Evolutionary conservation across 2,888 invertebrate species (phyloP).

Genomic region (Rhingia campestris): DNA sequence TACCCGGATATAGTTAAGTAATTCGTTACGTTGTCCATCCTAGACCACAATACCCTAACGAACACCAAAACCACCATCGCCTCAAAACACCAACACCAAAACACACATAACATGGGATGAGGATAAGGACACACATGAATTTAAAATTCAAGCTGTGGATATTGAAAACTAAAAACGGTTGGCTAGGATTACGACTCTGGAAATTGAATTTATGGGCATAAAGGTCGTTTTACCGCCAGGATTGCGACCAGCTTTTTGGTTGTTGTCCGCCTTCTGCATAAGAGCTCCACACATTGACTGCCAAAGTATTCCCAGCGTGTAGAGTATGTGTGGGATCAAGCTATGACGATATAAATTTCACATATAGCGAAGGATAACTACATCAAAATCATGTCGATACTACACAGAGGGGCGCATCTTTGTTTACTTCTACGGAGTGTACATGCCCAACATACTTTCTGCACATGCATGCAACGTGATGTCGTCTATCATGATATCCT

Average conservation of each 20-base stretch:
- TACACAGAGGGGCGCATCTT: conserved; percentile 18
- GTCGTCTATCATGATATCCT: conserved; percentile 21
- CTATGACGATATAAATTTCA: conserved; percentile 24
- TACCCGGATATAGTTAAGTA: conserved; percentile 23
- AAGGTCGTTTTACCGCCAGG: conserved; percentile 25
- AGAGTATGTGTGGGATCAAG: neutral
- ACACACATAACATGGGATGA: neutral
- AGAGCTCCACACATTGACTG: conserved; percentile 20
- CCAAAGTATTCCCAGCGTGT: conserved; percentile 1
- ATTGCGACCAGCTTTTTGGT: neutral
- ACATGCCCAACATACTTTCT: conserved; percentile 6
- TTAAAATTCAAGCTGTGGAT: conserved; percentile 55
- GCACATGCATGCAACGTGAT: conserved; percentile 22
- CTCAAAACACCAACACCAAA: neutral
- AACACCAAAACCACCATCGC: conserved; percentile 18
- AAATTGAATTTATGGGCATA: conserved; percentile 64
- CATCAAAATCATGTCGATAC: conserved; percentile 35
- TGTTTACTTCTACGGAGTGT: neutral
- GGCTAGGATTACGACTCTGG: conserved; percentile 44
- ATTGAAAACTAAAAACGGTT: conserved; percentile 43
- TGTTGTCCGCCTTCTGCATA: conserved; percentile 8
- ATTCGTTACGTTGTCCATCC: conserved; percentile 35
- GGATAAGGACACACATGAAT: conserved; percentile 20
- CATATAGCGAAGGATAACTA: conserved; percentile 19
- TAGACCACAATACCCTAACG: neutral